A percentile compares a stretch with the other conserved stretches of the same genome.
phyloP scores from a whole-genome alignment of 2,113 vertebrate species.

The Sprattus sprattus region DNA sequence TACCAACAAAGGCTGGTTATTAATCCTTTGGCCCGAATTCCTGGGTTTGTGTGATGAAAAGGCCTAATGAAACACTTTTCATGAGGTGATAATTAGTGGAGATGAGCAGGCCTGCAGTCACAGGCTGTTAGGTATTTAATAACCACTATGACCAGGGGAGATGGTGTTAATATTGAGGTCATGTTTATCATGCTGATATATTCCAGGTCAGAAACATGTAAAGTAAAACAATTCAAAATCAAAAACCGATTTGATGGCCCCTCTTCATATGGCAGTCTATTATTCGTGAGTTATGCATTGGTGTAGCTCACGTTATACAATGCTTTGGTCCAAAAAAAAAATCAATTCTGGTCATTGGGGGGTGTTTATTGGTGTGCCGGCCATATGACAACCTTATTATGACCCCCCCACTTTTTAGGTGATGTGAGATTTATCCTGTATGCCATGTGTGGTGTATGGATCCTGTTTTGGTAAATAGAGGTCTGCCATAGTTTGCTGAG shows the following conservation, averaged over 20 bases:
- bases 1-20: constrained; percentile 42
- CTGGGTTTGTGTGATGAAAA: constrained; percentile 86
- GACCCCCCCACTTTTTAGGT: background rate
- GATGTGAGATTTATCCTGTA: background rate
- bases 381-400: constrained; percentile 18
- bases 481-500: background rate
- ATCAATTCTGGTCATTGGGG: background rate
- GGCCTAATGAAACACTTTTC: constrained; percentile 93
- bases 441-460: too few relatives aligned
- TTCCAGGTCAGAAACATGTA: constrained; percentile 39
- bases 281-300: background rate
- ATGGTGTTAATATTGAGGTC: constrained; percentile 43
- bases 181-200: constrained; percentile 46
- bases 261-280: background rate
- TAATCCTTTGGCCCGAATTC: constrained; percentile 86
- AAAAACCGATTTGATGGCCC: background rate
- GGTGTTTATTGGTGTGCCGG: background rate
- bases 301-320: background rate
- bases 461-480: background rate
- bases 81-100: constrained; percentile 90
- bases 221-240: constrained; percentile 17
- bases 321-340: background rate
- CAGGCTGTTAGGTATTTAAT: constrained; percentile 79
- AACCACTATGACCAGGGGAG: constrained; percentile 69
- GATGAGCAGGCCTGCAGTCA: constrained; percentile 74